Evolutionary conservation across 1,140 invertebrate species (phyloP).

Genomic region (Neuroterus valhalla): DNA sequence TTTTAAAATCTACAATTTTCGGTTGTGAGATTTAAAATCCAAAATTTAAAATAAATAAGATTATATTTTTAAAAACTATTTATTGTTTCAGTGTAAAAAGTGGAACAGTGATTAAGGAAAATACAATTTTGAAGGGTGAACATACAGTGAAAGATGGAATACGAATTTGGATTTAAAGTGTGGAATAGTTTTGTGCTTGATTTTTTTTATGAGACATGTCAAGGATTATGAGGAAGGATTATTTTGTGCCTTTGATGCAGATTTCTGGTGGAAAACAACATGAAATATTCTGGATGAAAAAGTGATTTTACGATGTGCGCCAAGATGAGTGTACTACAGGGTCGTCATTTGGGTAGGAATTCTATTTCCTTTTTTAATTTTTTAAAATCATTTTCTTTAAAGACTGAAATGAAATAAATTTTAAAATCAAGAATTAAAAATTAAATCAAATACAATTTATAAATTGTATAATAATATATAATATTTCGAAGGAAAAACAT

Average conservation of each 20-base stretch:
- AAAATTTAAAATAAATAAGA: background rate
- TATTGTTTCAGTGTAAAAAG: background rate
- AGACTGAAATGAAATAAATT: no score
- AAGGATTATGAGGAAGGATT: background rate
- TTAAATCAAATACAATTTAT: no score
- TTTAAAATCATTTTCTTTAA: background rate
- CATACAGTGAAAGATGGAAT: background rate
- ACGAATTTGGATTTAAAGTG: slow-evolving; percentile 5
- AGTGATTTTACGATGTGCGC: slow-evolving; percentile 66
- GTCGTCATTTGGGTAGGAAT: slow-evolving; percentile 72
- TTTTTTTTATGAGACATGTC: background rate
- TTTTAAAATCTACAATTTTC: no score
- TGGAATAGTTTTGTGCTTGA: background rate
- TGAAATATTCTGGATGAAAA: slow-evolving; percentile 38
- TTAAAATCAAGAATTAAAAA: no score
- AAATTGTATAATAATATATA: no score
- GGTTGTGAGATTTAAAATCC: no score
- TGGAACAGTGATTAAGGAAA: background rate
- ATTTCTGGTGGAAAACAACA: slow-evolving; percentile 28
- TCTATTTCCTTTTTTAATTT: slow-evolving; percentile 31
- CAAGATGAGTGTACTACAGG: slow-evolving; percentile 74
- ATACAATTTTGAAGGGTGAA: background rate
- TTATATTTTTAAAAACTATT: background rate
- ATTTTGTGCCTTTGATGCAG: slow-evolving; percentile 27
- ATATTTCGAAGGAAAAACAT: no score